Percentiles rank a stretch among this genome's conserved stretches.
Conservation (phyloP, 2,888 invertebrate species). For the Caenorhabditis sp. region DNA sequence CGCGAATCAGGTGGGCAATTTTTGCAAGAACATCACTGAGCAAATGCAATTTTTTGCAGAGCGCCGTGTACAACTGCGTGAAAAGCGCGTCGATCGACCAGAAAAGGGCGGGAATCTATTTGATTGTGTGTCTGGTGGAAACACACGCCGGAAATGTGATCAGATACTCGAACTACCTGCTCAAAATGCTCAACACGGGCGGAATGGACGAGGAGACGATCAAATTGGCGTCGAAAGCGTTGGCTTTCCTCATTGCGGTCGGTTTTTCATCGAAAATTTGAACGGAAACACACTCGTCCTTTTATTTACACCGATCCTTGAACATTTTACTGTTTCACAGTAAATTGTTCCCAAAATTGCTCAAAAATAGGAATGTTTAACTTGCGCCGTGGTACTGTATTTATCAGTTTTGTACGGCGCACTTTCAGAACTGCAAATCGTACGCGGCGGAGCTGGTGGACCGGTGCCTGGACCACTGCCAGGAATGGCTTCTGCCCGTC, state of each 20-base stretch:
- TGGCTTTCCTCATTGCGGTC: constrained; percentile 89
- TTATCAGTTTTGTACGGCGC: no score
- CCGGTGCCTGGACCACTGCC: constrained; percentile 94
- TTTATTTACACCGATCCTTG: no score
- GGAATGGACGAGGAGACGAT: constrained; percentile 84
- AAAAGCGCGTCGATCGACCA: constrained; percentile 35
- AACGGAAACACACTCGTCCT: no score
- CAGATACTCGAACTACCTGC: constrained; percentile 61
- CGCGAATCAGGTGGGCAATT: constrained; percentile 15
- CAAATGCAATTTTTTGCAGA: constrained; percentile 11
- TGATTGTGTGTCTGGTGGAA: constrained; percentile 68
- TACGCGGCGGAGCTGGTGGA: constrained; percentile 97
- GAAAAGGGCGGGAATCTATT: constrained; percentile 62
- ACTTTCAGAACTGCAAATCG: constrained; percentile 84
- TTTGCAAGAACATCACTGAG: not conserved
- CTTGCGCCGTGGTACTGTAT: no score
- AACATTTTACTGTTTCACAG: no score
- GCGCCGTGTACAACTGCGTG: constrained; percentile 50
- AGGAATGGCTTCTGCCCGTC: constrained; percentile 89
- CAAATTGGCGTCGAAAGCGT: constrained; percentile 95
- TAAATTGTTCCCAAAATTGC: no score
- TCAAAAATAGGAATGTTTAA: no score
- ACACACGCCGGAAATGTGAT: constrained; percentile 52
- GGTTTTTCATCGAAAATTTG: constrained; percentile 36
- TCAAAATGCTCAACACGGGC: constrained; percentile 51